Base-by-base conservation (phyloP, 2,113 vertebrate species). In the Prionailurus viverrinus region DNA sequence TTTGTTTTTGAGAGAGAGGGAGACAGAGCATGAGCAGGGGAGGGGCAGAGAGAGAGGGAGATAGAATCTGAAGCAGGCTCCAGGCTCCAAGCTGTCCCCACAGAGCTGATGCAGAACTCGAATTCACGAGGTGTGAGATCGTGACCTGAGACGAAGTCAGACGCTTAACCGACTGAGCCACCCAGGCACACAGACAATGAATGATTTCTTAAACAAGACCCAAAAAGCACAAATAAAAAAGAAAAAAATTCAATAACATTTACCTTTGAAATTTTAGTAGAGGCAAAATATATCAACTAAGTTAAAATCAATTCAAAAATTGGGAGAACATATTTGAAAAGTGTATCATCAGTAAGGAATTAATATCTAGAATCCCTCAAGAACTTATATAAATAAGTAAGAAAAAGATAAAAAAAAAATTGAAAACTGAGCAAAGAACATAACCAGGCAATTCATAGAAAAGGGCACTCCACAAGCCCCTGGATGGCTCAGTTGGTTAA, bases 301-400 rank as follows among this genome's bases (percentile, higher is more conserved):
- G 5, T n/a, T 66, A 78, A 91, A 69, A 94, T 53, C 33, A 51
- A 86, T 15, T 74, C 41, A 85, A 93, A 81, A 45, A 79, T 33
- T 84, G 21, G 14, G 63, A 68, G 51, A 89, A 90, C n/a, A 69
- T 69, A 94, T 36, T 85, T 94, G n/a, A 27, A 80, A 96, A 89
- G 29, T 8, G 2, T 79, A 61, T 79, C 7, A 66, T 76, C 29
- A 83, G 51, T 3, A n/a, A 89, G 41, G 53, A 96, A 69, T 29
- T 79, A 73, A 36, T 41, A 33, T 63, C 41, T 33, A 73, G 53
- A 73, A 73, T 55, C 48, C 41, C 4, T 71, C n/a, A 93, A 61
- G 8, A 58, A 79, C 21, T 55, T 80, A 27, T 61, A 85, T 41
- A 74, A 68, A 83, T 89, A 36, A 79, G 39, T 36, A 79, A 61